phyloP scores from a whole-genome alignment of 2,888 invertebrate genomes.

The Xestia c-nigrum region DNA sequence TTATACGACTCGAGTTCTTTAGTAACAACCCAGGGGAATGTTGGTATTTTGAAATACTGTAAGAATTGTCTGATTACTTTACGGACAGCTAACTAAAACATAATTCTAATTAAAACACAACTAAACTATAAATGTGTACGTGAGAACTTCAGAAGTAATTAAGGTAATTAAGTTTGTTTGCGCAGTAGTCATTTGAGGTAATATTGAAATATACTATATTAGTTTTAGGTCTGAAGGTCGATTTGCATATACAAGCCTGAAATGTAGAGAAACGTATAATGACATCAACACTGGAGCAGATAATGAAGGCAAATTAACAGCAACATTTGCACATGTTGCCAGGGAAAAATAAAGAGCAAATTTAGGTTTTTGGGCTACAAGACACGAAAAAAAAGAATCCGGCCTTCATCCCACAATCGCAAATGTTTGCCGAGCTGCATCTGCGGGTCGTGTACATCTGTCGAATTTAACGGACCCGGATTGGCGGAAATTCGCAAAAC shows the following conservation, averaged over 20 bases:
- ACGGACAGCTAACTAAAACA: constrained; percentile 36
- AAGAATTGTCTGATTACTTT: constrained; percentile 23
- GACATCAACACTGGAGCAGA: constrained; percentile 11
- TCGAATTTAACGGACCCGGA: constrained; percentile 49
- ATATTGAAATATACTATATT: constrained; percentile 31
- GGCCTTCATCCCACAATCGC: constrained; percentile 29
- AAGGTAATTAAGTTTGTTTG: constrained; percentile 49
- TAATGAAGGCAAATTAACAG: constrained; percentile 10
- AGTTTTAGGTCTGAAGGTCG: constrained; percentile 40
- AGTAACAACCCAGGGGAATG: neutral
- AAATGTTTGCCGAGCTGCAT: constrained; percentile 59
- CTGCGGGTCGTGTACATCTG: constrained; percentile 64
- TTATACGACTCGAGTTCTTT: neutral
- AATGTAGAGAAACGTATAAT: constrained; percentile 16
- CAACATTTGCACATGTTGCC: constrained; percentile 8
- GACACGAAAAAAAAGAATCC: constrained; percentile 38
- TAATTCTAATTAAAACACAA: constrained; percentile 37
- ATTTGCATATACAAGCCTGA: constrained; percentile 8
- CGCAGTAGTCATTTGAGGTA: constrained; percentile 19
- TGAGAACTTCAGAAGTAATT: constrained; percentile 63
- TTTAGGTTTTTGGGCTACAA: constrained; percentile 14
- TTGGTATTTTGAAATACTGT: constrained; percentile 28
- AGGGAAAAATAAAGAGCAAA: neutral
- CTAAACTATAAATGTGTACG: constrained; percentile 39
- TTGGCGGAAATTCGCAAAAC: constrained; percentile 60